Evolutionary conservation across 2,797 vertebrate species (phyloP).

Genomic region (Mycteria americana): DNA sequence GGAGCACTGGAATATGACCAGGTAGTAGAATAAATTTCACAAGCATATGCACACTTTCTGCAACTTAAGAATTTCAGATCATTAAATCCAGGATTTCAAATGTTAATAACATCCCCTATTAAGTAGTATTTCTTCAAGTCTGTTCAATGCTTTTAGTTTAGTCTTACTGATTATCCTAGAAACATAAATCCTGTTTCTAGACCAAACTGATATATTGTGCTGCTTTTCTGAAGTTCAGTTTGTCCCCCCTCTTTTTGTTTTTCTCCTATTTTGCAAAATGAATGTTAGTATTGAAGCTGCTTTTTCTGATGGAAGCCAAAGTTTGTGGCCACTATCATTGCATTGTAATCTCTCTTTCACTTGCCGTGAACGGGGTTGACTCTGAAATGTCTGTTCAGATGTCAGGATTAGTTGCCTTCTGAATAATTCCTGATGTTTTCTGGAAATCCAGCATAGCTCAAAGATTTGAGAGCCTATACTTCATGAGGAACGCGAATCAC

Average conservation of each 20-base stretch:
- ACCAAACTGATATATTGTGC: not conserved
- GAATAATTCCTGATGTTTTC: not conserved
- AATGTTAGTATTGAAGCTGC: not conserved
- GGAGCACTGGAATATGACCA: conserved; percentile 99
- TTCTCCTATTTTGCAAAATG: not conserved
- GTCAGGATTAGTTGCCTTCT: not conserved
- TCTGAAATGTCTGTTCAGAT: not conserved
- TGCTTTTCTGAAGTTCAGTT: not conserved
- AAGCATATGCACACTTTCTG: not conserved
- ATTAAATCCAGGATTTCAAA: not conserved
- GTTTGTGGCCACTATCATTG: not conserved
- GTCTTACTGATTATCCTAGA: not conserved
- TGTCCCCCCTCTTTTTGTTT: not conserved
- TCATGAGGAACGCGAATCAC: fast-evolving
- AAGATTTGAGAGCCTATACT: not conserved
- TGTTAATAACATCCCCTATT: not conserved
- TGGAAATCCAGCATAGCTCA: not conserved
- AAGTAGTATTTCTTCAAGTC: not conserved
- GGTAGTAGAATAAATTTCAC: conserved; percentile 78
- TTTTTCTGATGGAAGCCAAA: not conserved
- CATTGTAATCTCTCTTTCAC: not conserved
- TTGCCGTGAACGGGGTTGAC: not conserved
- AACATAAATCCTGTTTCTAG: not conserved
- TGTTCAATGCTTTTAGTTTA: not conserved
- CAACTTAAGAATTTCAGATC: not conserved